Base-by-base conservation (phyloP, 1,140 invertebrate genomes). In the Diorhabda sublineata region DNA sequence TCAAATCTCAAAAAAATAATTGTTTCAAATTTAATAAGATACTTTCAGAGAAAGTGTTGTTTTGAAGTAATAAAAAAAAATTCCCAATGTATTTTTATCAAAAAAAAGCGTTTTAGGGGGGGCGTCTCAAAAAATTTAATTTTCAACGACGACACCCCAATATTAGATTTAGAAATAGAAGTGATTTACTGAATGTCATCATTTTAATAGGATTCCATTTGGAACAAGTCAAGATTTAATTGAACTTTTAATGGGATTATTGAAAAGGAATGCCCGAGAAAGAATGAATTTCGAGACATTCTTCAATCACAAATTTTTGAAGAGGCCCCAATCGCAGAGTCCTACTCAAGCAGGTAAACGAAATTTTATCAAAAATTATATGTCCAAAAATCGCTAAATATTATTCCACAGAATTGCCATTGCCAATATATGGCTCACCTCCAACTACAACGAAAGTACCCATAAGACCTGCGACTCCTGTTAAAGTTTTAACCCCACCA, bases 271-370 rank as follows among this genome's bases (percentile, higher is more conserved):
- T 84, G 91, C 98, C 11, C 90, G 90, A 77, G 97, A 99, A 80
- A 87, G 98, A 68, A 97, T 99, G 86, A 90, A 94, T 66, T 99
- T 99, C 83, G 95, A 98, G 74, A 88, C 89, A 67, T 98, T 98
- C 84, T 98, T 98, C 84, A 91, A 88, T 79, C 96, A 98, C 83
- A 85, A 90, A 57, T 98, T 98, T 82, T 84, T 98, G 66, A 89
- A 91, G 78, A 87, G 90, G 65, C 86, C 87, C 6, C 82, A 76
- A 44, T 74, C 78, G 63, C 77, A 67, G 45, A 74, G 74, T 74
- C 74, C 77, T 43, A n/a, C 79, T 47, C 72, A 74, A 72, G 75
- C 72, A 73, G 78, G 77, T 78, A 71, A 66, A 47, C 71, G 58
- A 71, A 7, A 6, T 57, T 5, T 6, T 7, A 42, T 42, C 59